phyloP scores from a whole-genome alignment of 2,113 vertebrate genomes.

The Siphamia tubifer region DNA sequence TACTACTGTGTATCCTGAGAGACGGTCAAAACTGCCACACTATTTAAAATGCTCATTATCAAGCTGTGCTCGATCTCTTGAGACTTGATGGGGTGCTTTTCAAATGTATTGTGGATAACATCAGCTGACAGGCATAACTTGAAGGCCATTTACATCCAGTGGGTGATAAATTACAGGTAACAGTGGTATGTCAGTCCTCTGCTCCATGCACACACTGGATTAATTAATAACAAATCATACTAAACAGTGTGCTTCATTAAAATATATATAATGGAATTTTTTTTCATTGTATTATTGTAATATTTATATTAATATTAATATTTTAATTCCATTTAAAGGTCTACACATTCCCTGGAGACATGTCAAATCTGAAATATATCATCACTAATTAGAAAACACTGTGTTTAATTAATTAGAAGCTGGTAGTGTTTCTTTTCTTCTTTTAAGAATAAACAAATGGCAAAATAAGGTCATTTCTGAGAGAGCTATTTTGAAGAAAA shows the following conservation, averaged over 20 bases:
- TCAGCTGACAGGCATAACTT: slow-evolving; percentile 58
- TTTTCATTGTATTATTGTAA: not conserved
- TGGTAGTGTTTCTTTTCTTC: not conserved
- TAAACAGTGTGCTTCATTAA: not conserved
- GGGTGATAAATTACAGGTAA: slow-evolving; percentile 60
- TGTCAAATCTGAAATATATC: not conserved
- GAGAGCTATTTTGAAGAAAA: not conserved
- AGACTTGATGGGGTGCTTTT: slow-evolving; percentile 40
- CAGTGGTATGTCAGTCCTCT: slow-evolving; percentile 28
- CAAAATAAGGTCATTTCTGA: not conserved
- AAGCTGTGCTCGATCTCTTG: slow-evolving; percentile 17
- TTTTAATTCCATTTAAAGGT: slow-evolving; percentile 21
- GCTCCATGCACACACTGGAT: not conserved
- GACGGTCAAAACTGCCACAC: slow-evolving; percentile 20
- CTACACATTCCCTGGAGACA: not conserved
- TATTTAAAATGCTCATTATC: slow-evolving; percentile 55
- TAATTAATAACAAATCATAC: slow-evolving; percentile 7
- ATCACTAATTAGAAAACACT: slow-evolving; percentile 28
- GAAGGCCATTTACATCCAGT: slow-evolving; percentile 47
- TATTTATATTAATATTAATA: not conserved
- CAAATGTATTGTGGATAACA: slow-evolving; percentile 52
- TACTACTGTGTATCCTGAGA: not conserved
- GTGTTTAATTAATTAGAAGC: not conserved
- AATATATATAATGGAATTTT: not conserved
- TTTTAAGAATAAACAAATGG: not conserved